phyloP scores from a whole-genome alignment of 2,888 invertebrate genomes.

The Chrysina gloriosa region DNA sequence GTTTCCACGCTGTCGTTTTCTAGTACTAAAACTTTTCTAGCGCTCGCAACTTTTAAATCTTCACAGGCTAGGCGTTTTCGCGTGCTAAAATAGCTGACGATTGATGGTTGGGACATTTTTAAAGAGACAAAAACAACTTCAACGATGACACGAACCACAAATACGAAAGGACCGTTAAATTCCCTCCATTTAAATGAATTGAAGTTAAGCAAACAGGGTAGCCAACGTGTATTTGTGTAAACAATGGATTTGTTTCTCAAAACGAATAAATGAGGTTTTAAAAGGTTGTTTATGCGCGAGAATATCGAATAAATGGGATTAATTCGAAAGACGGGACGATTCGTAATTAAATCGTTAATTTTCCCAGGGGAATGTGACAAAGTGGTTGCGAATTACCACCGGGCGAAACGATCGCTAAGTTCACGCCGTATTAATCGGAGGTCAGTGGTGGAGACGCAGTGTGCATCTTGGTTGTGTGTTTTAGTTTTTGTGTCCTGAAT shows the following conservation, averaged over 20 bases:
- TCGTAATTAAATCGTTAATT: no score
- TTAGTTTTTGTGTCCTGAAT: constrained; percentile 62
- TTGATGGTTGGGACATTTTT: constrained; percentile 81
- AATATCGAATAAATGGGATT: no score
- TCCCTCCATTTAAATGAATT: constrained; percentile 52
- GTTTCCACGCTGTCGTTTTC: constrained; percentile 53
- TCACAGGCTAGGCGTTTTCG: constrained; percentile 81
- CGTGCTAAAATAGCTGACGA: constrained; percentile 80
- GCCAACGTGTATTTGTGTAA: constrained; percentile 6
- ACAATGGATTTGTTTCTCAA: neutral
- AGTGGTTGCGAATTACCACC: neutral
- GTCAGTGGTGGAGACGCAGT: constrained; percentile 44
- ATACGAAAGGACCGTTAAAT: constrained; percentile 52
- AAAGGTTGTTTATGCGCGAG: no score
- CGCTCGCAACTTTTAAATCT: constrained; percentile 67
- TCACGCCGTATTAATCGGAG: constrained; percentile 41
- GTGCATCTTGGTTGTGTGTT: constrained; percentile 33
- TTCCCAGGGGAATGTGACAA: no score
- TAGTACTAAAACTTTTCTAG: constrained; percentile 67
- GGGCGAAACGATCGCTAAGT: constrained; percentile 27
- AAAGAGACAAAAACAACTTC: no score
- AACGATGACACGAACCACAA: no score
- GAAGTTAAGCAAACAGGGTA: constrained; percentile 19
- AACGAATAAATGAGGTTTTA: neutral
- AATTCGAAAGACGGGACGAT: no score